These are phyloP conservation scores for Lanius ludovicianus DNA, from an alignment of 2,113 vertebrate genomes.

Conservation along the genomic window DNA sequence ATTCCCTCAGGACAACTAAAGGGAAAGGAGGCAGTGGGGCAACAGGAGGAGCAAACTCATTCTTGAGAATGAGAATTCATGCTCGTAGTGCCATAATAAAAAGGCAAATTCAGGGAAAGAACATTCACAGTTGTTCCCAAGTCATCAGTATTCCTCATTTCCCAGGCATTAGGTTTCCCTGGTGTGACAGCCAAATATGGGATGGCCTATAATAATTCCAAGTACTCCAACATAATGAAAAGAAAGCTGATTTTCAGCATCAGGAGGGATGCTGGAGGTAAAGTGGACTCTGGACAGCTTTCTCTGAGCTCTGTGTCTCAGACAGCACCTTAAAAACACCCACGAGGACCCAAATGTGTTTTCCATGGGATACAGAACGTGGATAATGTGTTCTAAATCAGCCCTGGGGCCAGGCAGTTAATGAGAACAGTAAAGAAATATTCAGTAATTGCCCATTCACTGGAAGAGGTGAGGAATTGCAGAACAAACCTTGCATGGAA, in stretches of 20 bases:
- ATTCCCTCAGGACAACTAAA: background rate
- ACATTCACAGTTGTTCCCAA: background rate
- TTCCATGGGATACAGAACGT: background rate
- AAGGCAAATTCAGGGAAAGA: background rate
- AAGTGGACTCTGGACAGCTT: background rate
- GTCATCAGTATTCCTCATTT: background rate
- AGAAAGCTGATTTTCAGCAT: background rate
- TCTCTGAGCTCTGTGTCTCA: background rate
- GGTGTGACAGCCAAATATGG: background rate
- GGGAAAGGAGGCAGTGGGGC: background rate
- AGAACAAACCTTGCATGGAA: background rate
- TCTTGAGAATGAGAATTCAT: background rate
- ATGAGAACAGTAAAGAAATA: background rate
- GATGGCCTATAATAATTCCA: background rate
- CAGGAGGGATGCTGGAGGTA: background rate
- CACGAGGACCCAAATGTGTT: background rate
- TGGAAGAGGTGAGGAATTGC: background rate
- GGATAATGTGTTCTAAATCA: background rate
- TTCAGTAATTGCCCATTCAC: background rate
- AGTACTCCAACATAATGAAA: background rate
- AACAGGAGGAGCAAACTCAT: rapidly evolving
- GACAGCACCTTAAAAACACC: background rate
- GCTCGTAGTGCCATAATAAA: rapidly evolving
- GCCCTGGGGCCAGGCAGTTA: background rate
- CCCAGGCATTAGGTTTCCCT: background rate